Evolutionary conservation across 2,797 vertebrate species (phyloP).

Genomic region (Tragopan temminckii): DNA sequence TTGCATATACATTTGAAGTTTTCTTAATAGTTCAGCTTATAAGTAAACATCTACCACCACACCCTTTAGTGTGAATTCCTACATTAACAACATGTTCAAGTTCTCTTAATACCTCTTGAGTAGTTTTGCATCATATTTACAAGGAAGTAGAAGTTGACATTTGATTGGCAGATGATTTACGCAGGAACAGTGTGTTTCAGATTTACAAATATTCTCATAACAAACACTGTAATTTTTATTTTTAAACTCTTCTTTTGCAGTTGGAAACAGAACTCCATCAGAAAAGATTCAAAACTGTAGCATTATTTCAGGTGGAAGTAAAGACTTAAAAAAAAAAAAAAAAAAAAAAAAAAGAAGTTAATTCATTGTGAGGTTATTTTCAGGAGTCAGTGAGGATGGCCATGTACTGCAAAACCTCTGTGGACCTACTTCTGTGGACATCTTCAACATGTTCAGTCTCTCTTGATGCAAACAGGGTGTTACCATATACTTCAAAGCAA

Average conservation of each 20-base stretch:
- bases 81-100: not conserved
- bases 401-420: not conserved
- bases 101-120: not conserved
- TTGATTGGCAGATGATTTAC: conserved; percentile 7
- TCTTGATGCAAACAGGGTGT: not conserved
- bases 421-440: not conserved
- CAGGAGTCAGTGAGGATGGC: not conserved
- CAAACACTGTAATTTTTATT: conserved; percentile 17
- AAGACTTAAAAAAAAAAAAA: not conserved
- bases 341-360: not conserved
- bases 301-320: not conserved
- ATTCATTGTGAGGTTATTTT: not conserved
- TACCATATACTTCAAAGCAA: not conserved
- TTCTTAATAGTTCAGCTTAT: not conserved
- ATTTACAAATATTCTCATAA: conserved; percentile 22
- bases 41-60: not conserved
- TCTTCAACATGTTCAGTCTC: not conserved
- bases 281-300: not conserved
- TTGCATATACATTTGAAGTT: not conserved
- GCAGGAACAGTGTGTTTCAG: conserved; percentile 13
- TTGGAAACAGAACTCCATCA: not conserved
- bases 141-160: not conserved
- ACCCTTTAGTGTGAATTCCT: not conserved
- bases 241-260: not conserved
- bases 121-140: conserved; percentile 1